These are phyloP conservation scores for Geodia barretti DNA, from an alignment of 37 sponge, comb jelly and placozoan genomes.

Conservation along the genomic window DNA sequence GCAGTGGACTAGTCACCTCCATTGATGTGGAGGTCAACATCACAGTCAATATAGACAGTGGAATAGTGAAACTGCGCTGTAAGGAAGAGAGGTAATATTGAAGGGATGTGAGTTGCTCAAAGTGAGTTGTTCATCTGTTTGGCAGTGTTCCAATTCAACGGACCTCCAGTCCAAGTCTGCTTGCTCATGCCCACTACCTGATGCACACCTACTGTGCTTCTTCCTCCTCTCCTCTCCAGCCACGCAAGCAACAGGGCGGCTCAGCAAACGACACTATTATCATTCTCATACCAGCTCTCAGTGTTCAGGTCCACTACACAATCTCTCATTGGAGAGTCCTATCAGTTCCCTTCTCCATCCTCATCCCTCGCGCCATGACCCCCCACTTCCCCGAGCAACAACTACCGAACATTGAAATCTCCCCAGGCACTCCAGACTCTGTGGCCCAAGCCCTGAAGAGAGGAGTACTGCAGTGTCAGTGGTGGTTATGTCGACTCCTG, in stretches of 20 bases:
- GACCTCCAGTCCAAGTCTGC: constrained; percentile 1
- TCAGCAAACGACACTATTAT: neutral
- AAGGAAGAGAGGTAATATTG: constrained; percentile 57
- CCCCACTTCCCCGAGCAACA: neutral
- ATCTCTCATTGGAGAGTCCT: constrained; percentile 41
- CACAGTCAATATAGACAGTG: constrained; percentile 68
- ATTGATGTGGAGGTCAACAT: constrained; percentile 69
- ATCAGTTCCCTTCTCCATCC: constrained; percentile 3
- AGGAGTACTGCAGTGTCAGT: constrained; percentile 59
- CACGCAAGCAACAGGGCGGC: neutral
- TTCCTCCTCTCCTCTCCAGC: neutral
- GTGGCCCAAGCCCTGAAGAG: constrained; percentile 9
- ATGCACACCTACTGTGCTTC: neutral
- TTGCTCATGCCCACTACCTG: neutral
- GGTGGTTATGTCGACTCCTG: constrained; percentile 65
- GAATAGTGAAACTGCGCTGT: constrained; percentile 35
- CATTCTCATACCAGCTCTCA: constrained; percentile 65
- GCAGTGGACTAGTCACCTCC: constrained; percentile 34
- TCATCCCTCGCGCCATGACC: neutral
- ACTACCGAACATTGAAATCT: neutral
- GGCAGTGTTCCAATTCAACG: neutral
- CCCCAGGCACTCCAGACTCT: neutral
- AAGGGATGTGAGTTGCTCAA: neutral
- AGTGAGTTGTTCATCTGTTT: no score
- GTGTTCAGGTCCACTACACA: constrained; percentile 69